These are phyloP conservation scores for Tetragonula carbonaria DNA, from an alignment of 2,888 invertebrate genomes.

Conservation along the genomic window DNA sequence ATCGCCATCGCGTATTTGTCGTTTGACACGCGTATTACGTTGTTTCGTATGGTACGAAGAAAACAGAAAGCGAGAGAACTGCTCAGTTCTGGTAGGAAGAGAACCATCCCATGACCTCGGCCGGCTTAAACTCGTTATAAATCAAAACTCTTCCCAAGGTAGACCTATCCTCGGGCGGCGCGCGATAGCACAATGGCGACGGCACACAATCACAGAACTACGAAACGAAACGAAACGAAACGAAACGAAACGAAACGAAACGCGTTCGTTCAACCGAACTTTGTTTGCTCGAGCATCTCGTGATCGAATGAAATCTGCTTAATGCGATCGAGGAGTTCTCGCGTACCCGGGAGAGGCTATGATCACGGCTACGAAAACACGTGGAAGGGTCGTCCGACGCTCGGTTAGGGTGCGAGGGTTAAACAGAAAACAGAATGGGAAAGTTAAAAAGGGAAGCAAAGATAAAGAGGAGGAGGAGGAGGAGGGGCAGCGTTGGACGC, in stretches of 20 bases:
- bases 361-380: constrained; percentile 30
- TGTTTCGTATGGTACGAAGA: background rate
- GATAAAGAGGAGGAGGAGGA: background rate
- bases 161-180: constrained; percentile 31
- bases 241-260: constrained; percentile 28
- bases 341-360: constrained; percentile 23
- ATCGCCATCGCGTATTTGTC: too few species aligned
- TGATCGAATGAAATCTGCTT: constrained; percentile 71
- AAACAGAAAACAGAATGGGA: constrained; percentile 38
- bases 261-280: constrained; percentile 44
- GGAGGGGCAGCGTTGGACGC: constrained; percentile 53
- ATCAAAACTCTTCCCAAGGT: constrained; percentile 61
- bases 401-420: constrained; percentile 36
- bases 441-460: constrained; percentile 38
- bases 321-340: constrained; percentile 60
- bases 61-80: background rate
- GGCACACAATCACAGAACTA: constrained; percentile 36
- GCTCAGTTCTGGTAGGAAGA: background rate
- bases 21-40: fast-evolving
- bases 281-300: constrained; percentile 66
- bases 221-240: constrained; percentile 33
- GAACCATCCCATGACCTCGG: background rate
- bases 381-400: constrained; percentile 30
- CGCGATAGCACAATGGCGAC: constrained; percentile 37
- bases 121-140: constrained; percentile 32